These are phyloP conservation scores for Heliconius ethilla DNA, from an alignment of 2,888 invertebrate genomes.

Conservation along the genomic window DNA sequence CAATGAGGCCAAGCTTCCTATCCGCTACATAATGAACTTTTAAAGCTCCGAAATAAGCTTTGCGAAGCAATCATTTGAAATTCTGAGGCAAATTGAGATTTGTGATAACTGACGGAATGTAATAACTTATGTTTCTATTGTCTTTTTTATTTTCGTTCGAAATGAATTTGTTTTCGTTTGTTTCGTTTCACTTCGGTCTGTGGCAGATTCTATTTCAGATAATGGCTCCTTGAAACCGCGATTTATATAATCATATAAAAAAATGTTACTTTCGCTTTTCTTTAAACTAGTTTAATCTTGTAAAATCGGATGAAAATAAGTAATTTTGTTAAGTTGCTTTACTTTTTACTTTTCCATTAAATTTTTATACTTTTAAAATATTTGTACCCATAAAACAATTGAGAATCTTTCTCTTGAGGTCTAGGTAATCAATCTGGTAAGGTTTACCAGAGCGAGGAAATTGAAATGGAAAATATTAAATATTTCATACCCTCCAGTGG, in stretches of 20 bases:
- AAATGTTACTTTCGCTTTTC: conserved; percentile 1
- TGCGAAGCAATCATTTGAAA: conserved; percentile 27
- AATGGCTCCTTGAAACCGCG: conserved; percentile 14
- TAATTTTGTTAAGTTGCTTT: background rate
- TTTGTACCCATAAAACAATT: too few species aligned
- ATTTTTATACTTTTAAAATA: too few species aligned
- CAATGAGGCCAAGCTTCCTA: too few species aligned
- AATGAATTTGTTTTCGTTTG: conserved; percentile 22
- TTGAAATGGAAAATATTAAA: too few species aligned
- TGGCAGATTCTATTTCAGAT: conserved; percentile 26
- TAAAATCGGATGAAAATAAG: background rate
- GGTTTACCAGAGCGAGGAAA: too few species aligned
- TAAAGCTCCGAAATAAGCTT: conserved; percentile 29
- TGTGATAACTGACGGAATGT: conserved; percentile 26
- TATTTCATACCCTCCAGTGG: too few species aligned
- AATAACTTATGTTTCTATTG: conserved; percentile 26
- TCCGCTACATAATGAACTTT: conserved; percentile 38
- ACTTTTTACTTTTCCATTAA: background rate
- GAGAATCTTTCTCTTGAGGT: too few species aligned
- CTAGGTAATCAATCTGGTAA: too few species aligned
- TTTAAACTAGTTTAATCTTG: background rate
- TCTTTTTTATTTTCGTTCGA: conserved; percentile 27
- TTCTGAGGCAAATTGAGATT: conserved; percentile 34
- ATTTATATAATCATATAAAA: conserved; percentile 20
- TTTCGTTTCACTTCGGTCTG: conserved; percentile 18